phyloP scores from a whole-genome alignment of 2,888 invertebrate genomes.

The Dyspetes luteomarginatus region DNA sequence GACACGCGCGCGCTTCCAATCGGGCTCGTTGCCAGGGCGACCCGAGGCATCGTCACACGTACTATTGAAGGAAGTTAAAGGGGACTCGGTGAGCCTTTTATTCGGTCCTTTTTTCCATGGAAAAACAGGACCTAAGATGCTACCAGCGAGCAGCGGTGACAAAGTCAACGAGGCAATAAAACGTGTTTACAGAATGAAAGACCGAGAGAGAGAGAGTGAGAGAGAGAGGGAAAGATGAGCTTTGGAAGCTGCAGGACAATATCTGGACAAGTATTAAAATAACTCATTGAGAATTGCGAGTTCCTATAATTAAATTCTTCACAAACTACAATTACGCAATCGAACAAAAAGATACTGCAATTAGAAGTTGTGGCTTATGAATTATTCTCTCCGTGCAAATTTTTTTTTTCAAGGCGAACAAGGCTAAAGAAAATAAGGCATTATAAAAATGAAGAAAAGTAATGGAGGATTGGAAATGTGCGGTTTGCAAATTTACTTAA shows the following conservation, averaged over 20 bases:
- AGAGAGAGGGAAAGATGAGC: background rate
- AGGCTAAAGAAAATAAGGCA: background rate
- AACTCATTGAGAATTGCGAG: conserved; percentile 12
- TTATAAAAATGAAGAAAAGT: too few relatives aligned
- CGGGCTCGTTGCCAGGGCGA: conserved; percentile 81
- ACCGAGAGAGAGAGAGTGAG: background rate
- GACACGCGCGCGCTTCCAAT: conserved; percentile 78
- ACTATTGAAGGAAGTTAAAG: conserved; percentile 81
- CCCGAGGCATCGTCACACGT: conserved; percentile 79
- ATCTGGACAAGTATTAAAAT: conserved; percentile 33
- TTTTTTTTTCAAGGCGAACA: background rate
- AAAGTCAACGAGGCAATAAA: conserved; percentile 58
- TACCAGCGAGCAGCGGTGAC: conserved; percentile 21
- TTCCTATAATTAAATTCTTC: conserved; percentile 39
- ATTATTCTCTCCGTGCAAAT: background rate
- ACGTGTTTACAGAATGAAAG: conserved; percentile 34
- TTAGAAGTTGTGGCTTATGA: conserved; percentile 4
- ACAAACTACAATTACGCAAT: conserved; percentile 27
- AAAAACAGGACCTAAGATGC: conserved; percentile 38
- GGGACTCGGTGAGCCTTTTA: conserved; percentile 66
- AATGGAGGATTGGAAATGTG: too few relatives aligned
- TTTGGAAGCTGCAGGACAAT: background rate
- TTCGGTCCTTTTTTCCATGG: conserved; percentile 52
- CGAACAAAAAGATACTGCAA: conserved; percentile 39
- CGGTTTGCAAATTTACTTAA: too few relatives aligned